phyloP scores from a whole-genome alignment of 1,140 invertebrate species.

The Druon quercuslanigerum region DNA sequence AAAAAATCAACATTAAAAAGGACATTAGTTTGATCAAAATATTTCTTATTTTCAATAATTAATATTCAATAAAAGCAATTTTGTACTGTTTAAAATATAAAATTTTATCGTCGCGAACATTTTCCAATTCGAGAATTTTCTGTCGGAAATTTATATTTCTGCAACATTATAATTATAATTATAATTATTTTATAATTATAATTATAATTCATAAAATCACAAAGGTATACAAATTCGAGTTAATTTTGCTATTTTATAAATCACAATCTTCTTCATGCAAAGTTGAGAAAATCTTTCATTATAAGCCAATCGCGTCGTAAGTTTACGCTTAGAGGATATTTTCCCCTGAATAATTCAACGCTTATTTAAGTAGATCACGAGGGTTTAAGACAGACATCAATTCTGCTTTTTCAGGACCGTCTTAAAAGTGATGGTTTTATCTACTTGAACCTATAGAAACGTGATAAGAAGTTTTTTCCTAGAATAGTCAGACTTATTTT shows the following conservation, averaged over 20 bases:
- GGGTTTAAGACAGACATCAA: background rate
- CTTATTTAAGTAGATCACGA: constrained; percentile 1
- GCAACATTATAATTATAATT: no score
- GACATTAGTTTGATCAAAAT: no score
- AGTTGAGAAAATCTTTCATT: background rate
- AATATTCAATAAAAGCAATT: no score
- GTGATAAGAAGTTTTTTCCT: background rate
- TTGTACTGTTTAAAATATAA: no score
- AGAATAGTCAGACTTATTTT: no score
- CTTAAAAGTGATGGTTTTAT: constrained; percentile 30
- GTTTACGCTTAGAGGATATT: background rate
- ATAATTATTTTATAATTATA: no score
- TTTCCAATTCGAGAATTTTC: no score
- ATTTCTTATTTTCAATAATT: no score
- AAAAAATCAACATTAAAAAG: no score
- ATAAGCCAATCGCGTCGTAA: background rate
- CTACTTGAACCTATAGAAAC: background rate
- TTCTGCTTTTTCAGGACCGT: background rate
- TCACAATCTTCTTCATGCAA: background rate
- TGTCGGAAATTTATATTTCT: no score
- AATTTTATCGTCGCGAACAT: no score
- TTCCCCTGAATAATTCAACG: constrained; percentile 7
- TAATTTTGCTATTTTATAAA: background rate
- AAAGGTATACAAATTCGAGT: background rate
- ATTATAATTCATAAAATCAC: no score